Conservation (phyloP, 2,113 vertebrate genomes). For the Phoxinus phoxinus region DNA sequence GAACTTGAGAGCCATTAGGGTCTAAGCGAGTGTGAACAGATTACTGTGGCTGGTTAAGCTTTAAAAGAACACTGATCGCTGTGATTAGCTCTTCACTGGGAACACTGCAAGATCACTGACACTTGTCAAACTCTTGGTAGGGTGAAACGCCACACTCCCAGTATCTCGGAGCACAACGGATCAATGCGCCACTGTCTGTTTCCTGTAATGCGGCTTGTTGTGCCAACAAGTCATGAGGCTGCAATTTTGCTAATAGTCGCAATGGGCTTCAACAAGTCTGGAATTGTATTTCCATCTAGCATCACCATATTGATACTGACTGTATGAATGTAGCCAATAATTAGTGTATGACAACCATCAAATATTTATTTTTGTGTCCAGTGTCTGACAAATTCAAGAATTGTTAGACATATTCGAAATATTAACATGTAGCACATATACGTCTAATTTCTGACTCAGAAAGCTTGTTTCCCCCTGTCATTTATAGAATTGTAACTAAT, state of each 20-base stretch:
- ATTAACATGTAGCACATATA: background rate
- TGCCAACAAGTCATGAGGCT: conserved; percentile 59
- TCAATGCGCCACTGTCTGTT: conserved; percentile 64
- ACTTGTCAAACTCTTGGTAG: conserved; percentile 67
- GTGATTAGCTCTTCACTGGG: conserved; percentile 75
- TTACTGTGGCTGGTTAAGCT: conserved; percentile 76
- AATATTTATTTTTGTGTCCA: background rate
- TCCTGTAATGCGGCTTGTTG: conserved; percentile 57
- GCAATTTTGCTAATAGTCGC: conserved; percentile 61
- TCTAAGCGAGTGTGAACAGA: conserved; percentile 73
- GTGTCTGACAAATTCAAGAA: background rate
- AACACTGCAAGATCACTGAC: conserved; percentile 67
- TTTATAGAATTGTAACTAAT: background rate
- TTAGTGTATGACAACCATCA: no score
- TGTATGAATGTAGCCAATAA: no score
- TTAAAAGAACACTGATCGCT: conserved; percentile 75
- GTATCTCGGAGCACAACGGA: conserved; percentile 58
- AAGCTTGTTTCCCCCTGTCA: background rate
- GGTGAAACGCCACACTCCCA: conserved; percentile 60
- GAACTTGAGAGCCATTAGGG: conserved; percentile 76
- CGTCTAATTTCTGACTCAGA: background rate
- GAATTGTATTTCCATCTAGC: conserved; percentile 1
- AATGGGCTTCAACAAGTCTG: conserved; percentile 22
- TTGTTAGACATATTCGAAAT: background rate
- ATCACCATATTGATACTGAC: background rate